Evolutionary conservation across 64 coral and sea anemone species (phyloP).

Genomic region (Astreopora myriophthalma): DNA sequence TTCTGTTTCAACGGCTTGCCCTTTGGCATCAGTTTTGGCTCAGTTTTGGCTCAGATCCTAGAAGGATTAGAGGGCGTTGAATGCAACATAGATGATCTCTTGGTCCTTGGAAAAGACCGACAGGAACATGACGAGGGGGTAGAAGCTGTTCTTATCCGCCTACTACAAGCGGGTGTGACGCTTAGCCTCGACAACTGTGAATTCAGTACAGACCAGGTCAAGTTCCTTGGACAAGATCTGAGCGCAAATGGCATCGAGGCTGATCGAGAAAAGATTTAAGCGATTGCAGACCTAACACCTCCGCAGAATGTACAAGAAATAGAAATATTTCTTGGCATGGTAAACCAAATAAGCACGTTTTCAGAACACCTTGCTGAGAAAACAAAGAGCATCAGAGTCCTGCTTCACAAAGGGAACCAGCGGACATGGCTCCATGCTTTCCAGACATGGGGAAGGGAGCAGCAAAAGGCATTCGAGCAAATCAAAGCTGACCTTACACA

Average conservation of each 20-base stretch:
- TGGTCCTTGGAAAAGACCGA: conserved; percentile 15
- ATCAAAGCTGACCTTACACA: not conserved
- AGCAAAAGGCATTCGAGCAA: conserved; percentile 4
- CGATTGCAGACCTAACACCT: not conserved
- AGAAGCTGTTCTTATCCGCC: not conserved
- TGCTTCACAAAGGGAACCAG: not conserved
- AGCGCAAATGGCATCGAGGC: not conserved
- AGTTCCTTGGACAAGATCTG: conserved; percentile 19
- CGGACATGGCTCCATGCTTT: no score
- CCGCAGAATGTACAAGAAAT: not conserved
- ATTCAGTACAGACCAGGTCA: conserved; percentile 6
- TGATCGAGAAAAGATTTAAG: conserved; percentile 11
- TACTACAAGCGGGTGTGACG: no score
- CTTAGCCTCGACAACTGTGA: conserved; percentile 2
- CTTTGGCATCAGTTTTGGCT: conserved; percentile 5
- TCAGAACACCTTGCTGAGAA: not conserved
- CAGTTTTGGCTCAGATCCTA: conserved; percentile 35
- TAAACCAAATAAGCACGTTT: not conserved
- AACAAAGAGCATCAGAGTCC: not conserved
- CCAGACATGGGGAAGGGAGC: not conserved
- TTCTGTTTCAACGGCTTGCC: conserved; percentile 19
- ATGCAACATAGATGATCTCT: conserved; percentile 29
- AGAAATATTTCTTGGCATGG: not conserved
- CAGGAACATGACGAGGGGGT: not conserved
- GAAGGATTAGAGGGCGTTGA: conserved; percentile 30